phyloP scores from a whole-genome alignment of 2,797 vertebrate genomes.

The Trichosurus vulpecula region DNA sequence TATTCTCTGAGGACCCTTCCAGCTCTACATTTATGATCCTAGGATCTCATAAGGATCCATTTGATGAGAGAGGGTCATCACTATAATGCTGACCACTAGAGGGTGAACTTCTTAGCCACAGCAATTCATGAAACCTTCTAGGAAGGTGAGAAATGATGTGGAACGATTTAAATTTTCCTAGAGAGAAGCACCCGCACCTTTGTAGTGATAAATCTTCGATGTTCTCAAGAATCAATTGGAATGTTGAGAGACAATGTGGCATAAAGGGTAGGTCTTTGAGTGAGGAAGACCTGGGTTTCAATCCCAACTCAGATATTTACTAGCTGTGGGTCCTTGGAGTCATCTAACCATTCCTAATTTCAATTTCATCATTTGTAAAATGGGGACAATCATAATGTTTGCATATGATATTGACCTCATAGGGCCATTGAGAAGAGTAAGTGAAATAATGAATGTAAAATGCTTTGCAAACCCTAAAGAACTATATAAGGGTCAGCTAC shows the following conservation, averaged over 20 bases:
- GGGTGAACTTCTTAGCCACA: not conserved
- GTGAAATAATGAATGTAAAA: not conserved
- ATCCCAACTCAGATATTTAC: not conserved
- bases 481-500: not conserved
- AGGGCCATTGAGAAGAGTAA: not conserved
- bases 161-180: not conserved
- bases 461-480: not conserved
- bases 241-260: not conserved
- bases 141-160: not conserved
- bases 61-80: not conserved
- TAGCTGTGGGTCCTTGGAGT: not conserved
- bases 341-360: not conserved
- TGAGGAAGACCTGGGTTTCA: not conserved
- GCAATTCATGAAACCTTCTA: not conserved
- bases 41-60: not conserved
- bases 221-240: not conserved
- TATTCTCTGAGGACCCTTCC: not conserved
- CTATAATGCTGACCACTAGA: not conserved
- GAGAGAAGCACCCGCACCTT: not conserved
- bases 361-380: not conserved
- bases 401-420: not conserved
- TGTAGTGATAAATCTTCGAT: not conserved
- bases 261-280: not conserved
- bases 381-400: not conserved
- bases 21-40: not conserved